A percentile compares a stretch with the other conserved stretches of the same genome.
phyloP scores from a whole-genome alignment of 2,113 vertebrate genomes.

The Rhynchomys soricoides region DNA sequence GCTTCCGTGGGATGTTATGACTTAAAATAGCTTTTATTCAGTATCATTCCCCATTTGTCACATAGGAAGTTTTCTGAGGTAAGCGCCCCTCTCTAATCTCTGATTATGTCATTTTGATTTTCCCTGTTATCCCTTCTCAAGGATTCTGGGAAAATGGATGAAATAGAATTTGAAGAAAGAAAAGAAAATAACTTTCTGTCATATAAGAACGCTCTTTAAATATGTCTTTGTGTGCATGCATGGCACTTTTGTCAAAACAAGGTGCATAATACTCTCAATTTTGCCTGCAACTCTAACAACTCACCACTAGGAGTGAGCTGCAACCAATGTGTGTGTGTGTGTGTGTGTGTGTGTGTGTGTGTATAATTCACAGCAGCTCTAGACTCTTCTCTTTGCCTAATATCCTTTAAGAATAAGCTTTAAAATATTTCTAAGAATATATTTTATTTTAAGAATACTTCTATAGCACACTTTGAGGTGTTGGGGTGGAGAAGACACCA shows the following conservation, averaged over 20 bases:
- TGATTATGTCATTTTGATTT: neutral
- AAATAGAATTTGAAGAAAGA: neutral
- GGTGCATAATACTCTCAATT: neutral
- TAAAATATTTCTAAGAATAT: neutral
- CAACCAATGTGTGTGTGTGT: neutral
- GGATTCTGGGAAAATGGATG: neutral
- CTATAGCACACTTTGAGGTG: neutral
- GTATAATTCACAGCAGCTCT: neutral
- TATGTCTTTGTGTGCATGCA: neutral
- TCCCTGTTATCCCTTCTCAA: neutral
- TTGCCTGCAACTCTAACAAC: neutral
- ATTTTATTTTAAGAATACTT: neutral
- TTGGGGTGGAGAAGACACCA: neutral
- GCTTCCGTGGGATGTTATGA: neutral
- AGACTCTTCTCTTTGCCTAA: neutral
- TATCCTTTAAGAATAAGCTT: neutral
- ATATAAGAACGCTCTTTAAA: neutral
- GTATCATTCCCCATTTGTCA: neutral
- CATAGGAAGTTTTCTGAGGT: neutral
- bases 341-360: too few relatives aligned
- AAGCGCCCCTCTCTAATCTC: neutral
- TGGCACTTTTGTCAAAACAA: neutral
- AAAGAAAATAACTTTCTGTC: neutral
- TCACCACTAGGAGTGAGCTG: neutral
- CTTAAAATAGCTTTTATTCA: neutral